Base-by-base conservation (phyloP, 2,888 invertebrate species). In the Neoascia interrupta region DNA sequence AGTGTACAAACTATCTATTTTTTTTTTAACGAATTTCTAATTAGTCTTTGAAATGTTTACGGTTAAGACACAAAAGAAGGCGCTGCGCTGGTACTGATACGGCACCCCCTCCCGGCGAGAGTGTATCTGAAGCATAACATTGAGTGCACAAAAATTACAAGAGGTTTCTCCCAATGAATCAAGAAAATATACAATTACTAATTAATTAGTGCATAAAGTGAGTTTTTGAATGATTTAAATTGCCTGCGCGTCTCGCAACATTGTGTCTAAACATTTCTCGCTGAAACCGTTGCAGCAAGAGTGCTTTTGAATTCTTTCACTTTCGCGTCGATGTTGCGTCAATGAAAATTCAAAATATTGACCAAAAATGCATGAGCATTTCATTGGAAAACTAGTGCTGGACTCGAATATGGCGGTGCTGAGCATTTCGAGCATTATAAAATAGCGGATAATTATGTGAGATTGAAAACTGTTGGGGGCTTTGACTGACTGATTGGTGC, bases 141-240 rank as follows among this genome's bases (percentile, higher is more conserved):
- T 70, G 19, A 70, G 70, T 70, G 60, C 79, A 79, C 72, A 72
- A 43, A 60, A 70, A 66, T 51, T 56, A 31, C 43, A 39, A 54
- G 60, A 73, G 61, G 60, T 79, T 79, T 79, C 79, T 79, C 66
- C 36, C 31, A 56, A 68, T 73, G 60, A 56, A 73, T 31, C 36
- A 56, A 60, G 66, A 49, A 60, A 79, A 79, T 73, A 66, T 26
- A 49, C 73, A 61, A 79, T 72, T 73, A 79, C 54, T 28, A 37
- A 68, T 79, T 79, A 79, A 79, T 73, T 79, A 68, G 79, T 79
- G 79, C 79, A 79, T 73, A 79, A 66, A 79, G 60, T 47, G 54
- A 56, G 26, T 54, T 53, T 43, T 51, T 51, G 18, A 58, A 26
- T 60, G 45, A 19, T 8, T 47, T 36, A 34, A 64, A 21, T 36